Conservation (phyloP, 2,113 vertebrate species). For the Peromyscus leucopus region DNA sequence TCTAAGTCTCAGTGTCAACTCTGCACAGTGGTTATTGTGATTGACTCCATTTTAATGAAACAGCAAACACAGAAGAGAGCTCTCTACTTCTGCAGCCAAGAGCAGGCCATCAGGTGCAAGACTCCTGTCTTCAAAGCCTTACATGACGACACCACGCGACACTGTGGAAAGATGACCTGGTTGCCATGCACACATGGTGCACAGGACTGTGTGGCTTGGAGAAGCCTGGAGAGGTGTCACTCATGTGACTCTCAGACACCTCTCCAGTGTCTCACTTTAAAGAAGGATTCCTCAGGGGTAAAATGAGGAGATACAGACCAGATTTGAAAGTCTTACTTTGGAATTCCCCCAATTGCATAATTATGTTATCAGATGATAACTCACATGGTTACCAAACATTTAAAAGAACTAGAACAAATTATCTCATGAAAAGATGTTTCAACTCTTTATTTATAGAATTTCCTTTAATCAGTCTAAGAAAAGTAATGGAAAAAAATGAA, state of each 20-base stretch:
- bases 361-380: constrained; percentile 14
- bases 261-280: constrained; percentile 9
- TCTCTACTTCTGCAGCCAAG: neutral
- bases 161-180: neutral
- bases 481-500: neutral
- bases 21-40: neutral
- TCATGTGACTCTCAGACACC: neutral
- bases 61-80: neutral
- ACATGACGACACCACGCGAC: neutral
- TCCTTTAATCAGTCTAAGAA: constrained; percentile 38
- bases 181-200: neutral
- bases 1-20: neutral
- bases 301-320: neutral
- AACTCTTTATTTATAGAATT: constrained; percentile 3
- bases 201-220: neutral
- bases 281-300: constrained; percentile 27
- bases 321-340: constrained; percentile 33
- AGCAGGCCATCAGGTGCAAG: neutral
- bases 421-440: neutral
- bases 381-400: constrained; percentile 52
- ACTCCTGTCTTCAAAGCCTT: neutral
- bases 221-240: neutral
- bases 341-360: neutral
- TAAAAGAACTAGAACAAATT: constrained; percentile 36
- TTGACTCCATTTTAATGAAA: neutral